These are phyloP conservation scores for honey bee (Apis mellifera) DNA, from an alignment of 1,140 invertebrate genomes.

Conservation along the genomic window DNA sequence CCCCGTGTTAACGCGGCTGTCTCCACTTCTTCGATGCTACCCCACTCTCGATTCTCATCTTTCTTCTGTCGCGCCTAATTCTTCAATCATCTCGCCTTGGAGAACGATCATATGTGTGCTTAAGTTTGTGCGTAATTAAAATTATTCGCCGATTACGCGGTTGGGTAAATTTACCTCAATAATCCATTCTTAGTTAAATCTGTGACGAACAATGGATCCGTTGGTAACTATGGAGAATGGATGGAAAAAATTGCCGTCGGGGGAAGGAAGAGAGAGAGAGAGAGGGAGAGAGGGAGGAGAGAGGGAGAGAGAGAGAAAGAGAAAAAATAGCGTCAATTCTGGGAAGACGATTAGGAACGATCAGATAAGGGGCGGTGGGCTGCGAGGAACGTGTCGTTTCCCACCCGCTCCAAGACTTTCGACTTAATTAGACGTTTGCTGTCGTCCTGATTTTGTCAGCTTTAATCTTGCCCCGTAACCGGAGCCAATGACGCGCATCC, in stretches of 20 bases:
- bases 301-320: no score
- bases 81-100: neutral
- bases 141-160: constrained; percentile 1
- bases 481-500: neutral
- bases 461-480: constrained; percentile 6
- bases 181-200: no score
- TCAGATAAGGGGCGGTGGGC: constrained; percentile 26
- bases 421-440: constrained; percentile 33
- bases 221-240: neutral
- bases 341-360: constrained; percentile 42
- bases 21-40: constrained; percentile 8
- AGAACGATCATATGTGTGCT: neutral
- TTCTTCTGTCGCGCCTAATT: neutral
- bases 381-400: constrained; percentile 31
- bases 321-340: constrained; percentile 27
- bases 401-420: constrained; percentile 24
- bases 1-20: constrained; percentile 37
- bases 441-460: constrained; percentile 38
- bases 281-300: no score
- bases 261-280: neutral
- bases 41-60: no score
- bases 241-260: neutral
- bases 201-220: neutral
- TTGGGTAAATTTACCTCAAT: neutral
- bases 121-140: constrained; percentile 1